Conservation (phyloP, 37 sponge, comb jelly and placozoan species). For the Halichondria panicea region DNA sequence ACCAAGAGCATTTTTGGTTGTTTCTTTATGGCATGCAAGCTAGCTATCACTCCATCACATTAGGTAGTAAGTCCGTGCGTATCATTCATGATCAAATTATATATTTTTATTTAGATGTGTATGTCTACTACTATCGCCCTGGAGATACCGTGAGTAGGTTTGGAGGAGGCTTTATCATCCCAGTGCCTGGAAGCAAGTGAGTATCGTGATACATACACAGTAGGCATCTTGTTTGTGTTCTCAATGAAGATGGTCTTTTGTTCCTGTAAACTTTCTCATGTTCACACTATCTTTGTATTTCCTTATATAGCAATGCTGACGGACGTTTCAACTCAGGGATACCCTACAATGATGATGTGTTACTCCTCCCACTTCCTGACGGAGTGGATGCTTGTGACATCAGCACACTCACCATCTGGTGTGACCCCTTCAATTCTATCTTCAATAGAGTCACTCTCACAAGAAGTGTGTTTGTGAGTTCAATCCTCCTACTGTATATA, state of each 20-base stretch:
- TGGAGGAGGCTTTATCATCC: not conserved
- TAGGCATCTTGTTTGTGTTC: not conserved
- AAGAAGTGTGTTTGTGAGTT: constrained; percentile 13
- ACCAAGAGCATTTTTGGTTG: no score
- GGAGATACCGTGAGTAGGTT: not conserved
- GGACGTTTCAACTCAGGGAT: not conserved
- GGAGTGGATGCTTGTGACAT: constrained; percentile 22
- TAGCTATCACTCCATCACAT: no score
- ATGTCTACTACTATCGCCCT: no score
- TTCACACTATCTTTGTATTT: not conserved
- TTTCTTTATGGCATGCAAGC: no score
- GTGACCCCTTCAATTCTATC: constrained; percentile 20
- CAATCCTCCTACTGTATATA: not conserved
- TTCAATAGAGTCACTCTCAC: not conserved
- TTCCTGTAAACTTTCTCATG: not conserved
- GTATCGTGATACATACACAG: not conserved
- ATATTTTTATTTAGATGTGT: no score
- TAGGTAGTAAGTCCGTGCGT: no score
- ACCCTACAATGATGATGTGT: not conserved
- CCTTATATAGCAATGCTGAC: not conserved
- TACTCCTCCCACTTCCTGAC: constrained; percentile 1
- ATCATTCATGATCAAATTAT: no score
- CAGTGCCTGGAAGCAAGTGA: not conserved
- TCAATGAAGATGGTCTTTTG: not conserved
- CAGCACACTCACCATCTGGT: constrained; percentile 43